Percentiles rank a stretch among this genome's conserved stretches.
These are phyloP conservation scores for Pristionchus maxplancki DNA, from an alignment of 2,888 invertebrate genomes.

Conservation along the genomic window DNA sequence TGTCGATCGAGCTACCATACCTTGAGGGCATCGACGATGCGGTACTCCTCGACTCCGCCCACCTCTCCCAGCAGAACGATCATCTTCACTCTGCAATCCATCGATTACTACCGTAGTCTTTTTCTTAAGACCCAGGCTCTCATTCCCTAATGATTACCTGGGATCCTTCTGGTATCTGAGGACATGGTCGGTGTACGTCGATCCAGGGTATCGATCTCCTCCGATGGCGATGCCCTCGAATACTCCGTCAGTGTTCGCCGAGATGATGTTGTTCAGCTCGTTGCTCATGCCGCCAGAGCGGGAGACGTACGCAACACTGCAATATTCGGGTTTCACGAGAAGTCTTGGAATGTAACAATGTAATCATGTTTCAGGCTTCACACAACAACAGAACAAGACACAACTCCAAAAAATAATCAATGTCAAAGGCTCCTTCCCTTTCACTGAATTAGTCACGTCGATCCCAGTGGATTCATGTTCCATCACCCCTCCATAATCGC, in stretches of 20 bases:
- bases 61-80: constrained; percentile 95
- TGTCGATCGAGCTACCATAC: constrained; percentile 75
- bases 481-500: not conserved
- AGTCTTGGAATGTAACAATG: not conserved
- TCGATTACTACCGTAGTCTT: not conserved
- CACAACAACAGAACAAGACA: no score
- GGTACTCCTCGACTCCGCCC: constrained; percentile 98
- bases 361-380: no score
- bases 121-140: not conserved
- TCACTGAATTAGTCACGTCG: not conserved
- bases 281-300: constrained; percentile 99
- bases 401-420: no score
- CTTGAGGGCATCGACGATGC: constrained; percentile 91
- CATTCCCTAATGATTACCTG: constrained; percentile 71
- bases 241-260: constrained; percentile 96
- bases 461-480: not conserved
- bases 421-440: no score
- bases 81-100: constrained; percentile 85
- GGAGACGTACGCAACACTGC: constrained; percentile 96
- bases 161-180: constrained; percentile 86
- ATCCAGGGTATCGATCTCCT: constrained; percentile 96
- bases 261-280: constrained; percentile 97
- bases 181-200: constrained; percentile 97
- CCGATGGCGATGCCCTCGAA: constrained; percentile 92
- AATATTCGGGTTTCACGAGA: constrained; percentile 62